phyloP scores from a whole-genome alignment of 2,113 vertebrate genomes.

The Psittacus erithacus region DNA sequence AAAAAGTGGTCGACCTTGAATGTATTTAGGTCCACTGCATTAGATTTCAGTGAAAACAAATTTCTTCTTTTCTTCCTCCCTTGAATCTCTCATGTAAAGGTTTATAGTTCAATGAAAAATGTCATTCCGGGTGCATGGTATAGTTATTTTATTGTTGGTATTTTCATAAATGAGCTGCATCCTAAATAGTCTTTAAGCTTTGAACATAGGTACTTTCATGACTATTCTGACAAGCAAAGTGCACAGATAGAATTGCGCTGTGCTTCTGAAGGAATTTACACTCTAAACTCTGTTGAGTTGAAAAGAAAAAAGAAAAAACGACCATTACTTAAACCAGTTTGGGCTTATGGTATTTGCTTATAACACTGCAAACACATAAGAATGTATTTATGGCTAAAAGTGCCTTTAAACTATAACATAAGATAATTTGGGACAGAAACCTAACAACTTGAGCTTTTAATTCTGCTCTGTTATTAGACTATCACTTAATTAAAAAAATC shows the following conservation, averaged over 20 bases:
- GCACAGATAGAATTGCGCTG: background rate
- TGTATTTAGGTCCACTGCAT: background rate
- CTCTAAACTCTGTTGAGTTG: background rate
- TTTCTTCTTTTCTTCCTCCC: background rate
- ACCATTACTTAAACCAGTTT: background rate
- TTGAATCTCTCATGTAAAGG: background rate
- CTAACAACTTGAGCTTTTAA: background rate
- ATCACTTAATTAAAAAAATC: background rate
- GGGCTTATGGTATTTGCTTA: background rate
- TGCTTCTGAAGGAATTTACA: background rate
- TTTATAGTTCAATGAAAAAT: background rate
- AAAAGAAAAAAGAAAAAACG: background rate
- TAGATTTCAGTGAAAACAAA: accelerated
- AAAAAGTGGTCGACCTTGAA: background rate
- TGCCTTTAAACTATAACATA: background rate
- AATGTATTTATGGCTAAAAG: background rate
- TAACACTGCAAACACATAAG: background rate
- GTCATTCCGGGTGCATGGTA: background rate
- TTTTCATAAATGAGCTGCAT: background rate
- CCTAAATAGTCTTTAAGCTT: background rate
- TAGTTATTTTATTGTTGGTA: background rate
- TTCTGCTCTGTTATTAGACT: background rate
- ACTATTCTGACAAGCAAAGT: background rate
- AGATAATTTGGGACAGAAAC: background rate
- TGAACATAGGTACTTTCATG: background rate